These are phyloP conservation scores for Threskiornis aethiopicus DNA, from an alignment of 2,797 vertebrate genomes.

Conservation along the genomic window DNA sequence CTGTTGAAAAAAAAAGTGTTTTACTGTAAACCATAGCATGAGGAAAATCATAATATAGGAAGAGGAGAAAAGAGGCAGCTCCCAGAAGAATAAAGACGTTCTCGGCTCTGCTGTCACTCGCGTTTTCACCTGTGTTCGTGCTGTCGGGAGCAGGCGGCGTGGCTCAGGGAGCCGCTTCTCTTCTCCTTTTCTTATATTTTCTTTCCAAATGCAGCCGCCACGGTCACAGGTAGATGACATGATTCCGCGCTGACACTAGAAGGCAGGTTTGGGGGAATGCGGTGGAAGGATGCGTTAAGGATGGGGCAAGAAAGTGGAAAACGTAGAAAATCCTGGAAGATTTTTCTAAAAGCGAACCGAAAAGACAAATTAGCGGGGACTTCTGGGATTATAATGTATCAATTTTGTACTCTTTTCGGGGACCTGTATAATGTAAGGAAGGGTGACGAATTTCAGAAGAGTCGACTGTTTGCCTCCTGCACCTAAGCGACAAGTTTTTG, in stretches of 20 bases:
- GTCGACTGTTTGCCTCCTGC: background rate
- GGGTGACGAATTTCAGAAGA: background rate
- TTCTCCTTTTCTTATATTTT: background rate
- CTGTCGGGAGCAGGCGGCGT: background rate
- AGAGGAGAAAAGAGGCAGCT: background rate
- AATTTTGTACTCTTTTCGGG: background rate
- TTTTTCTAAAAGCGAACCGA: background rate
- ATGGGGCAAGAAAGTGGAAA: background rate
- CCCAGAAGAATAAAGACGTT: background rate
- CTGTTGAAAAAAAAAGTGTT: background rate
- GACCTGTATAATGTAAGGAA: background rate
- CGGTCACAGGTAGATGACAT: background rate
- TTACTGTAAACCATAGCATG: background rate
- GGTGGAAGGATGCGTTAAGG: background rate
- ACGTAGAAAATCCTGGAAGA: background rate
- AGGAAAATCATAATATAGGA: background rate
- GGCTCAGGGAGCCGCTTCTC: background rate
- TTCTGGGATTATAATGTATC: background rate
- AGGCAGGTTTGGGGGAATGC: background rate
- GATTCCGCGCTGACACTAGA: background rate
- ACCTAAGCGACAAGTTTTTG: background rate
- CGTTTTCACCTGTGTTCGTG: background rate
- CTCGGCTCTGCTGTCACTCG: background rate
- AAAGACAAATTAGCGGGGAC: background rate
- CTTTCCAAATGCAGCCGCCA: background rate